phyloP scores from a whole-genome alignment of 2,113 vertebrate species.

The Herpetotheres cachinnans region DNA sequence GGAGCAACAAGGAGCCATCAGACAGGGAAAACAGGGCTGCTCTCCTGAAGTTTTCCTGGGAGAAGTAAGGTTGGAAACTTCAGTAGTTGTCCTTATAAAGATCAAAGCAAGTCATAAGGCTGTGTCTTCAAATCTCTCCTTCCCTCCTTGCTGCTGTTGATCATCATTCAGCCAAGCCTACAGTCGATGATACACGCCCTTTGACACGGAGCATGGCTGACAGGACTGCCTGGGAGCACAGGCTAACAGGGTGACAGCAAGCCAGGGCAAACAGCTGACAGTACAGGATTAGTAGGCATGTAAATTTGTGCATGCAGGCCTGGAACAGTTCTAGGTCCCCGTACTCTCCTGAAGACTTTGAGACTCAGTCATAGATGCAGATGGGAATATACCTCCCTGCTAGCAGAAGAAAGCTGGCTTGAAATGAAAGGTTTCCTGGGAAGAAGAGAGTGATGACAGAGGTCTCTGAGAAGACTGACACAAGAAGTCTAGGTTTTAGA shows the following conservation, averaged over 20 bases:
- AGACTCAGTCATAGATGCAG: neutral
- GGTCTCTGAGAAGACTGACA: neutral
- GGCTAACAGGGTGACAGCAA: neutral
- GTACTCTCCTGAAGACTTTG: neutral
- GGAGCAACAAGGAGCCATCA: neutral
- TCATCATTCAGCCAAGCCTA: accelerated
- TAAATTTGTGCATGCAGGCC: neutral
- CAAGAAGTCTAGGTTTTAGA: neutral
- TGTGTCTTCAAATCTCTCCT: neutral
- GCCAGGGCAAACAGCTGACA: neutral
- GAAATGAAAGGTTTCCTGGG: neutral
- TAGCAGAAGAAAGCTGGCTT: neutral
- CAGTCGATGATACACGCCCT: accelerated
- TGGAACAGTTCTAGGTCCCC: neutral
- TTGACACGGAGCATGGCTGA: neutral
- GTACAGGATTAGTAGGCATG: neutral
- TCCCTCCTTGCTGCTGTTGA: neutral
- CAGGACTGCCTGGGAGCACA: neutral
- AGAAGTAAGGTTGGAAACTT: neutral
- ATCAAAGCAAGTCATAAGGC: neutral
- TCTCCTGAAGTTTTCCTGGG: neutral
- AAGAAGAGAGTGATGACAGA: neutral
- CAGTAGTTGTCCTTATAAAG: neutral
- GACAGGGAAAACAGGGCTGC: neutral
- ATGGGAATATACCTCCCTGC: neutral